phyloP scores from a whole-genome alignment of 1,140 invertebrate genomes.

The Eueides isabella region DNA sequence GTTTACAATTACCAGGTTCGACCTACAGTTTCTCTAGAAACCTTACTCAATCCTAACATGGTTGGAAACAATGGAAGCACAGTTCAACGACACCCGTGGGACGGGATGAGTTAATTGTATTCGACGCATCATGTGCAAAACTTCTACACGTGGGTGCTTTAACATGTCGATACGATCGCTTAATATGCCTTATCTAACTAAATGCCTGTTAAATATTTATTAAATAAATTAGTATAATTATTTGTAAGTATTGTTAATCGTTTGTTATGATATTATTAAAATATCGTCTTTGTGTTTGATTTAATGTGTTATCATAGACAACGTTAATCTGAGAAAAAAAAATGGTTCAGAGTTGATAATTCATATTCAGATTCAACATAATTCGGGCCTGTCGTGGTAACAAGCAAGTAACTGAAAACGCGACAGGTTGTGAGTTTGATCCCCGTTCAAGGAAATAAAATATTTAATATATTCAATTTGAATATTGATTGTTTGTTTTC shows the following conservation, averaged over 20 bases:
- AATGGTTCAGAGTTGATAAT: too few relatives aligned
- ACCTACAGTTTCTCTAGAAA: slow-evolving; percentile 23
- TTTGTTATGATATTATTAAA: too few relatives aligned
- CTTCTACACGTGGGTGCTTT: slow-evolving; percentile 43
- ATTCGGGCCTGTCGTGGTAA: too few relatives aligned
- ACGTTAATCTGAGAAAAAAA: too few relatives aligned
- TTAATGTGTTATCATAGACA: too few relatives aligned
- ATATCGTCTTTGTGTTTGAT: too few relatives aligned
- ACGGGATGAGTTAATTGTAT: slow-evolving; percentile 44
- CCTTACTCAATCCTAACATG: slow-evolving; percentile 31
- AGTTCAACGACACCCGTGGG: slow-evolving; percentile 53
- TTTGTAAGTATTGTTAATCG: not conserved
- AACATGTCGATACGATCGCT: slow-evolving; percentile 3
- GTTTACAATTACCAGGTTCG: slow-evolving; percentile 20
- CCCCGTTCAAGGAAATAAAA: too few relatives aligned
- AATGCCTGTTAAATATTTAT: not conserved
- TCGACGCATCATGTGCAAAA: slow-evolving; percentile 46
- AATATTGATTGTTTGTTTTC: too few relatives aligned
- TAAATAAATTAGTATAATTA: not conserved
- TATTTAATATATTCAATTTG: too few relatives aligned
- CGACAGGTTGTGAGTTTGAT: too few relatives aligned
- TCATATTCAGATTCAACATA: too few relatives aligned
- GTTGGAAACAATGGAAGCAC: slow-evolving; percentile 32
- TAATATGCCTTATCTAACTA: slow-evolving; percentile 1
- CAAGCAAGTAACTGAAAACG: too few relatives aligned